Evolutionary conservation across 2,113 vertebrate genomes (phyloP).

Genomic region (Proteles cristata): DNA sequence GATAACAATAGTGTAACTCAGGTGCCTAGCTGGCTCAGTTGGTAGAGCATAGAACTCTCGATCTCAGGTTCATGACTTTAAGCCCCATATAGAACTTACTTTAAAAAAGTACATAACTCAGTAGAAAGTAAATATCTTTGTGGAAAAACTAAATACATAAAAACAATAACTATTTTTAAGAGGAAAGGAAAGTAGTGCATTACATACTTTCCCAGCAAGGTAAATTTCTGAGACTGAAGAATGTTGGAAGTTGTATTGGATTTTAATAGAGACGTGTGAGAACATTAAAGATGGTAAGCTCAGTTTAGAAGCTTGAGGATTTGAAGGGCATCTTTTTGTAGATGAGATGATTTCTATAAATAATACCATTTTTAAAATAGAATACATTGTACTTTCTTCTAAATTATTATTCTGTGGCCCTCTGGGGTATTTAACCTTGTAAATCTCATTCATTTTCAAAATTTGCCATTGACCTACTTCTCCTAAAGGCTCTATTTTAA

Average conservation of each 20-base stretch:
- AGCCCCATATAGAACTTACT: background rate
- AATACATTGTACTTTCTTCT: background rate
- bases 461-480: constrained; percentile 57
- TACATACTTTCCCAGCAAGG: background rate
- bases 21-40: background rate
- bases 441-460: constrained; percentile 58
- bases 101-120: background rate
- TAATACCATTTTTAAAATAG: background rate
- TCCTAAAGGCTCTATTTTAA: constrained; percentile 54
- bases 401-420: background rate
- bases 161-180: background rate
- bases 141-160: background rate
- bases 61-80: background rate
- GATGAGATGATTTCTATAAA: background rate
- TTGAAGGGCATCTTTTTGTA: background rate
- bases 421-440: constrained; percentile 50
- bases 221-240: background rate
- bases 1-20: background rate
- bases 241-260: background rate
- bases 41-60: background rate
- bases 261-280: background rate
- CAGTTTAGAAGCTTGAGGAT: background rate
- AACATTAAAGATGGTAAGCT: background rate
- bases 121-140: background rate
- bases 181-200: background rate